A percentile compares a stretch with the other conserved stretches of the same genome.
phyloP scores from a whole-genome alignment of 2,888 invertebrate genomes.

The Syrphus vitripennis region DNA sequence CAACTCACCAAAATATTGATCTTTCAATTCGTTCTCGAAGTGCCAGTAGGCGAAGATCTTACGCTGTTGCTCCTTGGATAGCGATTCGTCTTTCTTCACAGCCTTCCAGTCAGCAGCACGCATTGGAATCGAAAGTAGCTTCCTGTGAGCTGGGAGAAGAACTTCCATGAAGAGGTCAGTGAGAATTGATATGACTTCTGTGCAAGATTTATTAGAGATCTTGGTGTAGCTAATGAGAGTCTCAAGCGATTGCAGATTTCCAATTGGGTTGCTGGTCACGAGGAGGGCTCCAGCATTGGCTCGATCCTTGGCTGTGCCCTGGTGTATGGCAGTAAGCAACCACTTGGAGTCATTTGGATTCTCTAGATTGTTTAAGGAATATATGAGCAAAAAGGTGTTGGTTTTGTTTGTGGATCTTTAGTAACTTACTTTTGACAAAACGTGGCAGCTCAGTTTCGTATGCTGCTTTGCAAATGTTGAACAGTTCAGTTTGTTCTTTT shows the following conservation, averaged over 20 bases:
- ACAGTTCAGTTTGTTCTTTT: slow-evolving; percentile 78
- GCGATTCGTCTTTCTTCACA: slow-evolving; percentile 75
- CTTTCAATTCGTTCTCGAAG: slow-evolving; percentile 94
- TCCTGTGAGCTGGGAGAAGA: slow-evolving; percentile 78
- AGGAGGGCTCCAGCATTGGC: slow-evolving; percentile 80
- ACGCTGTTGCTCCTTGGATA: slow-evolving; percentile 84
- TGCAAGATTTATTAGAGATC: slow-evolving; percentile 79
- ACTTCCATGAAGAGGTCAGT: slow-evolving; percentile 79
- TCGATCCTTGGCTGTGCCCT: slow-evolving; percentile 81
- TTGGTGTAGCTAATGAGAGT: slow-evolving; percentile 79
- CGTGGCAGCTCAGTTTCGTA: slow-evolving; percentile 77
- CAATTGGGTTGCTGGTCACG: slow-evolving; percentile 80
- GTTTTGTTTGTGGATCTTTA: fast-evolving
- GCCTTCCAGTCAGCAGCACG: slow-evolving; percentile 80
- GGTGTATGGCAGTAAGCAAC: slow-evolving; percentile 80
- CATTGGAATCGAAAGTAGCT: slow-evolving; percentile 77
- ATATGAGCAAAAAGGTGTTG: not conserved
- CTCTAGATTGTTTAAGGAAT: slow-evolving; percentile 72
- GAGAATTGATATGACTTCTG: slow-evolving; percentile 78
- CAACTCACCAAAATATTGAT: slow-evolving; percentile 85
- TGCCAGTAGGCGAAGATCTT: slow-evolving; percentile 90
- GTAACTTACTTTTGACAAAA: slow-evolving; percentile 77
- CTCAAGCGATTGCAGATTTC: slow-evolving; percentile 78
- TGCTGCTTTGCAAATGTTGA: slow-evolving; percentile 77
- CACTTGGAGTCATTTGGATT: slow-evolving; percentile 80